phyloP scores from a whole-genome alignment of 2,797 vertebrate species.

The Acanthurus leucopareius region DNA sequence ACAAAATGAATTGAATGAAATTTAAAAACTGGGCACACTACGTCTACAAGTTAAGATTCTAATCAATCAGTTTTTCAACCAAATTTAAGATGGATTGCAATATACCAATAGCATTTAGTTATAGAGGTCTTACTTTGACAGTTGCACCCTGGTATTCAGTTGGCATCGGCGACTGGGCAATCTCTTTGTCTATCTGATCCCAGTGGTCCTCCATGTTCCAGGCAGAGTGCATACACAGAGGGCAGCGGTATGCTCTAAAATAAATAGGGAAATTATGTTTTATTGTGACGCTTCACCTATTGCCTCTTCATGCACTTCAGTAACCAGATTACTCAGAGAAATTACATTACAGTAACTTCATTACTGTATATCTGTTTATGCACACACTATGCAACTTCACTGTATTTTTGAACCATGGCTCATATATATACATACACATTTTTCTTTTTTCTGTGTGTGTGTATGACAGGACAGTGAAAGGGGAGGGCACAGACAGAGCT shows the following conservation, averaged over 20 bases:
- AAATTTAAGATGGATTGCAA: background rate
- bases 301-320: no score
- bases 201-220: constrained; percentile 90
- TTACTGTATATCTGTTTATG: no score
- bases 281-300: background rate
- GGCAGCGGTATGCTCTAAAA: constrained; percentile 92
- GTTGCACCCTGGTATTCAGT: constrained; percentile 91
- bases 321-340: no score
- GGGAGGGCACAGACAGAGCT: no score
- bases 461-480: no score
- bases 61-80: background rate
- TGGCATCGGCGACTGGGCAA: constrained; percentile 93
- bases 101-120: background rate
- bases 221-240: constrained; percentile 94
- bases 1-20: background rate
- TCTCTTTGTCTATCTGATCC: constrained; percentile 91
- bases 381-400: no score
- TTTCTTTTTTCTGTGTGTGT: no score
- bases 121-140: constrained; percentile 86
- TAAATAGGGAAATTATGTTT: background rate
- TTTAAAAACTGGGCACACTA: background rate
- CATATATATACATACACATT: no score
- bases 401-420: no score
- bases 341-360: no score
- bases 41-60: background rate